Evolutionary conservation across 2,113 vertebrate genomes (phyloP), one percentile per base, ranked within the genome.

Genomic region (Neopipo cinnamomea): DNA sequence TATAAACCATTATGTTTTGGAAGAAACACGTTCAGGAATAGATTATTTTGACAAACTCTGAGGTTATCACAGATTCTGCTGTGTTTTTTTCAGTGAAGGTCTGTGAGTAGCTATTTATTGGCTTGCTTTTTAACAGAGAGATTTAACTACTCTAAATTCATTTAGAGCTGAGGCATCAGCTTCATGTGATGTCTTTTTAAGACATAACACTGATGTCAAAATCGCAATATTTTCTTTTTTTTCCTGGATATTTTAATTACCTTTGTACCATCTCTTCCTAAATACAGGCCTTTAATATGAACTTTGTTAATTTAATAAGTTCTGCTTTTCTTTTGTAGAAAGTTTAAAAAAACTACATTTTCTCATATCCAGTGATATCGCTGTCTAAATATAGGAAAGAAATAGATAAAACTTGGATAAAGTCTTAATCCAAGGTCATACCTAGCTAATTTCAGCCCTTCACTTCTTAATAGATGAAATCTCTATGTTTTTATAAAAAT

Each of bases 241-340:
- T 52, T 25, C 55, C 47, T 76, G 80, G 18, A 92, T 88, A 88
- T 75, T 70, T 74, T 78, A 78, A 91, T 96, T 79, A 78, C 81
- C 65, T n/a, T 86, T 67, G 18, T 37, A 50, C 28, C n/a, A 10
- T 41, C 44, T 27, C 19, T 33, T 91, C 39, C 79, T 55, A 92
- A 89, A 55, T 41, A 67, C 14, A 93, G 28, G 28, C 47, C 53
- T 71, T 81, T 87, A 71, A n/a, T 82, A 84, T 91, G 63, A 90
- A 59, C 15, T 85, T 71, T 4, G 10, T 35, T 66, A 71, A 83
- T 95, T 76, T 75, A 89, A 21, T 44, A 59, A 35, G 5, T 81
- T 90, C 37, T 85, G 24, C 2, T 27, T 86, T 90, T 74, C 42
- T 87, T 95, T 66, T 58, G n/a, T 39, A 77, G 20, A 41, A 85